These are phyloP conservation scores for Acanthosepion pharaonis DNA, from an alignment of 2,888 invertebrate species.

Conservation along the genomic window DNA sequence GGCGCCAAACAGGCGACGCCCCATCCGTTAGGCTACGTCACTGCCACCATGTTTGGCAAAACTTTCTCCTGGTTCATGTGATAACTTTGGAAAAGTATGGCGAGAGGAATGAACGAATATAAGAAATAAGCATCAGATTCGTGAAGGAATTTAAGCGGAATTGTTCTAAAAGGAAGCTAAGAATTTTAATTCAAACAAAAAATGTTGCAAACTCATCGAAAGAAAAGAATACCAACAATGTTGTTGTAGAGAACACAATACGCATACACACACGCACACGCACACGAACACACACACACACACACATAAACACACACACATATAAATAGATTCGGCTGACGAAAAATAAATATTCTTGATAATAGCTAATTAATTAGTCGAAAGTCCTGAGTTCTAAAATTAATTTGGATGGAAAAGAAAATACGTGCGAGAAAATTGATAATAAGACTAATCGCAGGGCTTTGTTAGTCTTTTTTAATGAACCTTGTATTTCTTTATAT, in stretches of 20 bases:
- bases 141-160: background rate
- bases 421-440: no score
- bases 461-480: no score
- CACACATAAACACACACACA: background rate
- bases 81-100: background rate
- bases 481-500: no score
- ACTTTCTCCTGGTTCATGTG: background rate
- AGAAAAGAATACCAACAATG: background rate
- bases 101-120: background rate
- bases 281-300: background rate
- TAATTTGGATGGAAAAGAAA: no score
- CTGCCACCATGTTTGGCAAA: background rate
- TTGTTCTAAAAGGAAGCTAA: background rate
- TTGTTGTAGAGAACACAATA: no score
- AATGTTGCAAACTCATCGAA: background rate
- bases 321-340: no score
- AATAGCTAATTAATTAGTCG: no score
- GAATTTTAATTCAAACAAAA: background rate
- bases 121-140: background rate
- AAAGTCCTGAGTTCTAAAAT: no score
- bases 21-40: background rate
- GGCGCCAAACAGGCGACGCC: background rate
- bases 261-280: background rate
- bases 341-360: background rate
- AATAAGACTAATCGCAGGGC: no score